A percentile compares a stretch with the other conserved stretches of the same genome.
These are phyloP conservation scores for Chaetophractus vellerosus DNA, from an alignment of 2,797 vertebrate species.

Conservation along the genomic window DNA sequence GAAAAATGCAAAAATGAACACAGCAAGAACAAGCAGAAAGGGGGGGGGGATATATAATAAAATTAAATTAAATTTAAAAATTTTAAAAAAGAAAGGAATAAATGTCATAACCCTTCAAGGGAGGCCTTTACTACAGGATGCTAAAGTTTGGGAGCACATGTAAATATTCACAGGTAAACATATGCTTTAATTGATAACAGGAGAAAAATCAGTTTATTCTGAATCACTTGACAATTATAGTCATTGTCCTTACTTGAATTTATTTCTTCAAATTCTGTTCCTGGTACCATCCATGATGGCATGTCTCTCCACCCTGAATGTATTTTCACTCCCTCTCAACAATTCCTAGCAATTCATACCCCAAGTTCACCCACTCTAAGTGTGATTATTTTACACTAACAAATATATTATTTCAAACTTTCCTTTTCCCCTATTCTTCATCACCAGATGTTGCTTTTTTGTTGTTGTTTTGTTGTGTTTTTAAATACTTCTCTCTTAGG, in stretches of 20 bases:
- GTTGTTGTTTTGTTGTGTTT: background rate
- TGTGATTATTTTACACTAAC: background rate
- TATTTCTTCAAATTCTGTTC: background rate
- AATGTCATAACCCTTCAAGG: background rate
- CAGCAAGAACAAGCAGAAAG: too few relatives aligned
- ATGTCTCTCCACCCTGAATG: background rate
- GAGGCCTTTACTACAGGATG: background rate
- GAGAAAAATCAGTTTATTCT: background rate
- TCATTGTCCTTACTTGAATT: constrained; percentile 8
- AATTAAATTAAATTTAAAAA: too few relatives aligned
- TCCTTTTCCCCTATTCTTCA: background rate
- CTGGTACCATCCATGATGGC: background rate
- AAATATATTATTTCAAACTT: constrained; percentile 26
- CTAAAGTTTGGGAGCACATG: background rate
- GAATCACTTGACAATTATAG: background rate
- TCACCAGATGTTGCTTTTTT: background rate
- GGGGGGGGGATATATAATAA: too few relatives aligned
- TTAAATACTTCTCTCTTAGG: constrained; percentile 58
- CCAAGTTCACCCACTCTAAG: background rate
- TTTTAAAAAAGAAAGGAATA: too few relatives aligned
- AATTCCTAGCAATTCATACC: background rate
- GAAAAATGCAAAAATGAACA: too few relatives aligned
- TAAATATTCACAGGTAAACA: background rate
- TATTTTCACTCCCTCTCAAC: constrained; percentile 24
- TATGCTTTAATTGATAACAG: background rate